Base-by-base conservation (phyloP, 2,797 vertebrate genomes). In the Enteromius fasciolatus region DNA sequence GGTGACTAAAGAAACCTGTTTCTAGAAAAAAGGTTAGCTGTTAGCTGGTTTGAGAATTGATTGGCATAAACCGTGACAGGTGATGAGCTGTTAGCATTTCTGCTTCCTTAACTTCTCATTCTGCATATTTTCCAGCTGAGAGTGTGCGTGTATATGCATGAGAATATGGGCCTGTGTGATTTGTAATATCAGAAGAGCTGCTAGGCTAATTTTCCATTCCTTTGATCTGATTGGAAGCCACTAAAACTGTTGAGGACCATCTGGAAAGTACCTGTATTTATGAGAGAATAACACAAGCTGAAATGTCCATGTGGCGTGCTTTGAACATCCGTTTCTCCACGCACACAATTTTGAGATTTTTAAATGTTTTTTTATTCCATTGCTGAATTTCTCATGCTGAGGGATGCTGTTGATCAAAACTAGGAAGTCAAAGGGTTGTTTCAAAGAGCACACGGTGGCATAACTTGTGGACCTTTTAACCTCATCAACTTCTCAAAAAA, bases 201-300 rank as follows among this genome's bases (percentile, higher is more conserved):
- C 73, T 74, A 61, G 48, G 73, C 78, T 54, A 25, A 77, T 81
- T 86, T 80, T 81, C 73, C 5, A 66, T 83, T 83, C 72, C 78
- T 86, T 80, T 86, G 85, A 86, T 80, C 81, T 28, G 59, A 64
- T 48, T 57, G 64, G 77, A 54, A 48, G 64, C 50, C 61, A 66
- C 78, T 64, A 44, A 77, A 61, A 67, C 54, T 76, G 70, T 57
- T 41, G 70, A 83, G 48, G 77, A 76, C 78, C 81, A 86, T 86
- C 85, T 86, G 85, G 85, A 70, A 83, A 77, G 14, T 77, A 76
- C 81, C 63, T 76, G 39, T 12, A 39, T 82, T 76, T 36, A 39
- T 70, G 52, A 63, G 52, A 69, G 64, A 44, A 70, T 69, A 50
- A 77, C 54, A 70, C 70, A 20, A 50, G 64, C 64, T 50, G 39